Percentiles rank a stretch among this genome's conserved stretches.
These are phyloP conservation scores for Tenualosa ilisha DNA, from an alignment of 2,797 vertebrate genomes.

Conservation along the genomic window DNA sequence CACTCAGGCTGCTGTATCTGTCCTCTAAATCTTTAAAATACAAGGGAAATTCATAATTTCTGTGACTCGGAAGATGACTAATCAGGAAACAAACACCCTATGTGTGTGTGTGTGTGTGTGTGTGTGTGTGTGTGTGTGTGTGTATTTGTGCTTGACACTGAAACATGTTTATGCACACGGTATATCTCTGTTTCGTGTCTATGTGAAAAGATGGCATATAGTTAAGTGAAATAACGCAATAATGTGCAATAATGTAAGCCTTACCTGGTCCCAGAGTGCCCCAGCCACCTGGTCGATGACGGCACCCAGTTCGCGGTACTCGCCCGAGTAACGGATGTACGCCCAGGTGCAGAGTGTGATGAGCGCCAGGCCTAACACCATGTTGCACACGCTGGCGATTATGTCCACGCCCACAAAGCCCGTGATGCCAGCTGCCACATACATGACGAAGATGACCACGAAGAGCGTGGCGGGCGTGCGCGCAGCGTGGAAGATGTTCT, in stretches of 20 bases:
- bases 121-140: not conserved
- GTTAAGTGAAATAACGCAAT: not conserved
- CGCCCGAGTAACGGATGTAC: conserved; percentile 97
- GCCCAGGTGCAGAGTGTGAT: conserved; percentile 99
- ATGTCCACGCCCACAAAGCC: conserved; percentile 96
- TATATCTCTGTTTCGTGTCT: not conserved
- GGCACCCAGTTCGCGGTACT: conserved; percentile 94
- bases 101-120: not conserved
- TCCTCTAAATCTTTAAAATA: not conserved
- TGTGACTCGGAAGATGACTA: too few relatives aligned
- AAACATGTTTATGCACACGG: too few relatives aligned
- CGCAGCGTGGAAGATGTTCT: conserved; percentile 99
- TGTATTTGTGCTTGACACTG: not conserved
- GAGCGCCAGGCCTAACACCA: conserved; percentile 95
- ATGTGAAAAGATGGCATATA: not conserved
- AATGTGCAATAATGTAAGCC: not conserved
- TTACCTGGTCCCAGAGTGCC: conserved; percentile 98
- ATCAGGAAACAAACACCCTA: too few relatives aligned
- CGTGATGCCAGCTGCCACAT: conserved; percentile 92
- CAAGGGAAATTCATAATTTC: not conserved
- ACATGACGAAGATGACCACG: conserved; percentile 98
- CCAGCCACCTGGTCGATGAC: conserved; percentile 98
- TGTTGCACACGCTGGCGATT: conserved; percentile 97
- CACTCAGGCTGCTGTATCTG: not conserved
- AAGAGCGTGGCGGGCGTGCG: conserved; percentile 97